Base-by-base conservation (phyloP, 2,797 vertebrate species). In the Pangasius macronema region DNA sequence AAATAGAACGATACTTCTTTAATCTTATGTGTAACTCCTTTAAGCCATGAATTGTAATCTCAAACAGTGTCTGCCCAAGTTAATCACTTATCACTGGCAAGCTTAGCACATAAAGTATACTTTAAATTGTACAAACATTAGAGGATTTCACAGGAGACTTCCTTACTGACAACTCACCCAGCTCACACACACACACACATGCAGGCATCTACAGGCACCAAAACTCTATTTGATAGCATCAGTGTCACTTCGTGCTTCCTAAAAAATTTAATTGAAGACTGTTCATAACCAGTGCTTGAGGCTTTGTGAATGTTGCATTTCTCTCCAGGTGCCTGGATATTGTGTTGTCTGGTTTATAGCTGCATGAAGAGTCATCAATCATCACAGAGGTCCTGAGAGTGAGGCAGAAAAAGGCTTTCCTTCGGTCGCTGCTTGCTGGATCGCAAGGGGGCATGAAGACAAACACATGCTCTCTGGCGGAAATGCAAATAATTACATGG, bases 351-450 rank as follows among this genome's bases (percentile, higher is more conserved):
- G 88, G 42, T 86, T 92, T 87, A 92, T 83, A 85, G 88, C 84
- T 67, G 65, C 49, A 76, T 84, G 68, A 89, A 87, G 88, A 88
- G 68, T 90, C 90, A 93, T 93, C 87, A 91, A 88, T 93, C 91
- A 92, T 82, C 77, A 79, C 89, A 85, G 82, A 77, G 68, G 82
- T 86, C 57, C 84, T 27, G 85, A 59, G 68, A 91, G 73, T 59
- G 46, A 84, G 61, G 85, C 10, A 59, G 85, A 61, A 85, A 80
- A 55, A 86, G 59, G 36, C 14, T 90, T 80, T 85, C 61, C 82
- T 73, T 57, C 22, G 10, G 49, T 83, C 42, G 81, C 59, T 89
- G 87, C 68, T 76, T 68, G 87, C 85, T 67, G 90, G 79, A 87
- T 0, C 85, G 57, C 14, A 39, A 51, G 49, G 65, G 39, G 53